phyloP scores from a whole-genome alignment of 2,888 invertebrate genomes.

The Tupiocoris notatus region DNA sequence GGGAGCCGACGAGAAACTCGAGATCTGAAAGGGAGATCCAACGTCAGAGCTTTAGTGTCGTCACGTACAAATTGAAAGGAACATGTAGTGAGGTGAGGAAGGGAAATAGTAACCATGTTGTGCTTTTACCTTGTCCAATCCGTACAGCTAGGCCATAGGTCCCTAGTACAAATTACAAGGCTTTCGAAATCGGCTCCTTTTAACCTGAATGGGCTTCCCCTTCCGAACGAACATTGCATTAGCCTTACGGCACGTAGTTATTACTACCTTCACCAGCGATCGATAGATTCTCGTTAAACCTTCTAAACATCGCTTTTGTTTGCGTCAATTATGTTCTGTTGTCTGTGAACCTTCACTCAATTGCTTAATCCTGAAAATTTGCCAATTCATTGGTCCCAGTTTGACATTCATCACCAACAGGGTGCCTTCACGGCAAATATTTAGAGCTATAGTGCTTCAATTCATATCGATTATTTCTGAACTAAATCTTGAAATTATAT shows the following conservation, averaged over 20 bases:
- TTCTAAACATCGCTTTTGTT: too few relatives aligned
- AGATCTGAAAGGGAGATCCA: background rate
- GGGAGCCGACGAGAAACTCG: background rate
- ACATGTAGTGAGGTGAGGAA: background rate
- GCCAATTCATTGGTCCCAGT: too few relatives aligned
- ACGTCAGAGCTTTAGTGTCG: background rate
- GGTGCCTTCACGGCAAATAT: too few relatives aligned
- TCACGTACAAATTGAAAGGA: background rate
- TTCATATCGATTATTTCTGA: too few relatives aligned
- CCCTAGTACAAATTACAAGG: background rate
- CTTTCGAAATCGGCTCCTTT: background rate
- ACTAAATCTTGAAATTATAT: too few relatives aligned
- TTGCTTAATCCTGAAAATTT: too few relatives aligned
- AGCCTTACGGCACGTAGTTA: background rate
- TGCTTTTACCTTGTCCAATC: background rate
- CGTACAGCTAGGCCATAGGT: too few relatives aligned
- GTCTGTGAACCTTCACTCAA: too few relatives aligned
- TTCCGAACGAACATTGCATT: background rate
- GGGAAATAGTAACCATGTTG: too few relatives aligned
- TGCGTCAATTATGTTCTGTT: too few relatives aligned
- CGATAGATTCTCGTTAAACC: background rate
- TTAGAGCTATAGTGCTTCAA: too few relatives aligned
- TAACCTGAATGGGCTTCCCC: background rate
- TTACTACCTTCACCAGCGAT: background rate
- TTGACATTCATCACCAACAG: too few relatives aligned